These are phyloP conservation scores for Arizona elegans DNA, from an alignment of 2,113 vertebrate species.

Conservation along the genomic window DNA sequence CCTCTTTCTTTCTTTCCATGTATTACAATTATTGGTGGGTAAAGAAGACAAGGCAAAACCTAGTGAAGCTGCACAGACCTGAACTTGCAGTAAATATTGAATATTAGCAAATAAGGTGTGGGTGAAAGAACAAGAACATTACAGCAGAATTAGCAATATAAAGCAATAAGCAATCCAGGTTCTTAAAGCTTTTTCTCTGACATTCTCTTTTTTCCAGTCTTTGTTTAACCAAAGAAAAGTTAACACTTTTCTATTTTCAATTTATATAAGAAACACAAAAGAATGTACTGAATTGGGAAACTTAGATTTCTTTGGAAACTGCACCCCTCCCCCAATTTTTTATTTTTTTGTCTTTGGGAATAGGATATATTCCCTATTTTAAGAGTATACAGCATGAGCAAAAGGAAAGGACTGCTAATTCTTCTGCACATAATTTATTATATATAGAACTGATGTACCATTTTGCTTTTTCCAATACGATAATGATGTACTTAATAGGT, in stretches of 20 bases:
- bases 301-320: background rate
- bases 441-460: background rate
- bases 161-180: background rate
- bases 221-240: background rate
- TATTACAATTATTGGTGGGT: background rate
- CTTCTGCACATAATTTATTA: background rate
- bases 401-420: background rate
- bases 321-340: background rate
- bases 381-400: background rate
- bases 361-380: background rate
- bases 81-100: slow-evolving; percentile 17
- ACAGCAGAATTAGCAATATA: background rate
- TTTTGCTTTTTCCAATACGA: slow-evolving; percentile 12
- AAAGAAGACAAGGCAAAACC: background rate
- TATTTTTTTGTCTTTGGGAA: background rate
- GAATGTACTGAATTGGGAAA: background rate
- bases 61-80: background rate
- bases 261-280: background rate
- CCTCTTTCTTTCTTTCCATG: background rate
- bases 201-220: background rate
- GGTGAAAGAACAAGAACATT: background rate
- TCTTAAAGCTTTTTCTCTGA: background rate
- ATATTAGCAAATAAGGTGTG: background rate
- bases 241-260: background rate
- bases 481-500: slow-evolving; percentile 4